phyloP scores from a whole-genome alignment of 1,140 invertebrate species.

The Asbolus verrucosus region DNA sequence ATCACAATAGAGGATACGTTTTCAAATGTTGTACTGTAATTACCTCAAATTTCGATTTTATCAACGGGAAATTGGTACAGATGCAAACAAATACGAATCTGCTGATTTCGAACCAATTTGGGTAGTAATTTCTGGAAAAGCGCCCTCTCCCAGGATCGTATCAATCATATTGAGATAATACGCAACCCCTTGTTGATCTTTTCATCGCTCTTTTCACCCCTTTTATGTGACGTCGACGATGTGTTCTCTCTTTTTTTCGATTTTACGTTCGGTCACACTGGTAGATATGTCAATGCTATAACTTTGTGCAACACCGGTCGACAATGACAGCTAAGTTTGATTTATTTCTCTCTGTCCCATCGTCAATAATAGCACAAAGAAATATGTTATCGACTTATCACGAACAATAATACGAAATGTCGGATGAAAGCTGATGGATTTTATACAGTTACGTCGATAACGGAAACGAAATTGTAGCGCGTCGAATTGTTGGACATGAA shows the following conservation, averaged over 20 bases:
- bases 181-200: slow-evolving; percentile 30
- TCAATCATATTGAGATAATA: slow-evolving; percentile 31
- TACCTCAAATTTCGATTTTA: too few species aligned
- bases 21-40: too few species aligned
- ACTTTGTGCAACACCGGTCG: slow-evolving; percentile 31
- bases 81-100: too few species aligned
- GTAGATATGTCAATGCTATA: slow-evolving; percentile 31
- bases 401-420: slow-evolving; percentile 46
- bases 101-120: too few species aligned
- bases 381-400: slow-evolving; percentile 52
- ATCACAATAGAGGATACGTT: too few species aligned
- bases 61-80: too few species aligned
- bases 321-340: slow-evolving; percentile 44
- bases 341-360: slow-evolving; percentile 45
- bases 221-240: slow-evolving; percentile 3
- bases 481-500: slow-evolving; percentile 1
- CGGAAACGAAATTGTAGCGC: slow-evolving; percentile 16
- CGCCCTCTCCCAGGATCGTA: neutral
- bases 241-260: slow-evolving; percentile 7
- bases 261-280: slow-evolving; percentile 26
- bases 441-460: slow-evolving; percentile 30
- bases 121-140: slow-evolving; percentile 1
- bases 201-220: slow-evolving; percentile 22
- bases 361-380: slow-evolving; percentile 47
- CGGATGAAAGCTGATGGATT: slow-evolving; percentile 34